Evolutionary conservation across 1,140 invertebrate genomes (phyloP).

Genomic region (Epicauta chinensis): DNA sequence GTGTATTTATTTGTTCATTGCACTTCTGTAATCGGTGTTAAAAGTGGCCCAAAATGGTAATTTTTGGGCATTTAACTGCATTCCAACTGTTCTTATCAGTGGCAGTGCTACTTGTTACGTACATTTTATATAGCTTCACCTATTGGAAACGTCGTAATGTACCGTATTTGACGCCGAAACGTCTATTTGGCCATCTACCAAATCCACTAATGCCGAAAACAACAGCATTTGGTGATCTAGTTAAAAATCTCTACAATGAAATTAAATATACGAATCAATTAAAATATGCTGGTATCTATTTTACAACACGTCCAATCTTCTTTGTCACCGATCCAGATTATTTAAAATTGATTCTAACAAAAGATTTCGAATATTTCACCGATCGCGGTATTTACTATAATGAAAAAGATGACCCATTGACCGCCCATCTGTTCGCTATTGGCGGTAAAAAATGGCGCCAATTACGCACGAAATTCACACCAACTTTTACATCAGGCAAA

Average conservation of each 20-base stretch:
- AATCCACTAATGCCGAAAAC: slow-evolving; percentile 12
- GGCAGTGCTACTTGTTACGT: too few relatives aligned
- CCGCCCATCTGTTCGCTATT: slow-evolving; percentile 45
- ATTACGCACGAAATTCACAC: slow-evolving; percentile 42
- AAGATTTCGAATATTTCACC: slow-evolving; percentile 46
- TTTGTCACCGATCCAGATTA: slow-evolving; percentile 44
- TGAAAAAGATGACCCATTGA: slow-evolving; percentile 44
- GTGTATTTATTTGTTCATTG: too few relatives aligned
- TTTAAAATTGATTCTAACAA: slow-evolving; percentile 42
- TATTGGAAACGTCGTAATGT: slow-evolving; percentile 16
- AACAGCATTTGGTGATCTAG: slow-evolving; percentile 11
- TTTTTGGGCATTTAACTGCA: too few relatives aligned
- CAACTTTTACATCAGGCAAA: slow-evolving; percentile 50
- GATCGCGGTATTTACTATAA: slow-evolving; percentile 43
- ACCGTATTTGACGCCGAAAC: slow-evolving; percentile 1
- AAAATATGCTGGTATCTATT: slow-evolving; percentile 19
- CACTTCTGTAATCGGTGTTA: too few relatives aligned
- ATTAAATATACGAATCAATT: slow-evolving; percentile 19
- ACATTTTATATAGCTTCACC: background rate
- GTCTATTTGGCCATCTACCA: slow-evolving; percentile 20
- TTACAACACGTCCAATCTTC: slow-evolving; percentile 13
- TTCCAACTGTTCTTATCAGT: too few relatives aligned
- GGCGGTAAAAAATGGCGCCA: slow-evolving; percentile 45
- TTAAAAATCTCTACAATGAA: slow-evolving; percentile 17
- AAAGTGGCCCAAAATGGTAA: too few relatives aligned